Base-by-base conservation (phyloP, 2,797 vertebrate species). In the Crypturellus tataupa region DNA sequence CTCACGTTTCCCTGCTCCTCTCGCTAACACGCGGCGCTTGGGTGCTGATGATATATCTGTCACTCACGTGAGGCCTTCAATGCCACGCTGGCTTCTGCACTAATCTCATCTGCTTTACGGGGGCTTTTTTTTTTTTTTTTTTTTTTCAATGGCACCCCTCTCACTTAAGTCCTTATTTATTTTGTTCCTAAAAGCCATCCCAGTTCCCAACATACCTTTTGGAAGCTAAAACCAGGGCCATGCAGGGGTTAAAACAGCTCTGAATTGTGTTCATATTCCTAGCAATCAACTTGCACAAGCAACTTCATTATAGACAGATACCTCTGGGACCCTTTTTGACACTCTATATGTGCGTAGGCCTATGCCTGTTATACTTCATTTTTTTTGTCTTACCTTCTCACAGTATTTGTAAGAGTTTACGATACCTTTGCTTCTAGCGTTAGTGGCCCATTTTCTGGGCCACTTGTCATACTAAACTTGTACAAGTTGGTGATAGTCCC, bases 101-200 rank as follows among this genome's bases (percentile, higher is more conserved):
- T 63, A 25, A 2, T 29, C 33, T 76, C 42, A 24, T 59, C 63
- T 88, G 23, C 9, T 76, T 71, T 76, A 83, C 53, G 5, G 25
- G n/a, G 17, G 0, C 0, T 1, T 20, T 55, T 73, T 58, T 65
- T 20, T 25, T 47, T 47, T 21, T 23, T 20, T 20, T 20, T 35
- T 46, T 46, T 46, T 21, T 20, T 20, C 9, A 11, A 31, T 31
- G 90, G 19, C 12, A 49, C 12, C 35, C 70, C 39, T 56, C 37
- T 70, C 17, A 37, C 31, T 87, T 19, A 49, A 72, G 24, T 49
- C 3, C 58, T 70, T 73, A 10, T 47, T 87, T 53, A 4, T 4
- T 71, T 94, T 64, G 31, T 71, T 80, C 56, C 33, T 58, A 73
- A 68, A 87, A 87, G 71, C 37, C 10, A 35, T 21, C 80, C 21